A percentile compares a stretch with the other conserved stretches of the same genome.
These are phyloP conservation scores for Pinna nobilis DNA, from an alignment of 1,140 invertebrate species.

Conservation along the genomic window DNA sequence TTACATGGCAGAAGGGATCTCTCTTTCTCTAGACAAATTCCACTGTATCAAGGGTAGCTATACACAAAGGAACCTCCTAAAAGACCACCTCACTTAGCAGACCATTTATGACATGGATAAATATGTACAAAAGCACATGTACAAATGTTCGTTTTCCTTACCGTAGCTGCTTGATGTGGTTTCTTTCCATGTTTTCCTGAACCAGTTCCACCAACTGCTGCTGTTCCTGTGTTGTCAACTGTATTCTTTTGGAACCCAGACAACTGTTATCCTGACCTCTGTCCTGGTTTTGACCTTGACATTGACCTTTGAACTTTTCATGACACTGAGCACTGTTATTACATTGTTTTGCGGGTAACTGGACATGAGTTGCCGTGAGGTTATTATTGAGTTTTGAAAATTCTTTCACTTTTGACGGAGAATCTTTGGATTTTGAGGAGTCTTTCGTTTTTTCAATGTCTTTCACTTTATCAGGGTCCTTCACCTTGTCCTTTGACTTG, in stretches of 20 bases:
- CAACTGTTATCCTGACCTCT: constrained; percentile 18
- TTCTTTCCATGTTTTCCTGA: constrained; percentile 93
- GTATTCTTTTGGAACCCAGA: constrained; percentile 36
- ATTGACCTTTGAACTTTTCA: constrained; percentile 25
- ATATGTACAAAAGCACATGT: too few relatives aligned
- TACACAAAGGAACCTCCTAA: too few relatives aligned
- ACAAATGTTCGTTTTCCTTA: too few relatives aligned
- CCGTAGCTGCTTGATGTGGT: constrained; percentile 78
- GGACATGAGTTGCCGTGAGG: constrained; percentile 50
- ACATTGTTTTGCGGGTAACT: constrained; percentile 52
- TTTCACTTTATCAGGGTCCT: constrained; percentile 46
- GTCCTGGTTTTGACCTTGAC: constrained; percentile 12
- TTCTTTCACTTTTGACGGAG: constrained; percentile 45
- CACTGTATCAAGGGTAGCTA: too few relatives aligned
- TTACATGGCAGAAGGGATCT: too few relatives aligned
- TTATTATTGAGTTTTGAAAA: constrained; percentile 66
- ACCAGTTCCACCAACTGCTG: constrained; percentile 89
- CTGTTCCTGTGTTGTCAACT: constrained; percentile 75
- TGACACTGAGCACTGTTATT: constrained; percentile 14
- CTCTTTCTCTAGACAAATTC: too few relatives aligned
- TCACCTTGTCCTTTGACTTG: constrained; percentile 43
- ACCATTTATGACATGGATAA: too few relatives aligned
- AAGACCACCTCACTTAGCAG: too few relatives aligned
- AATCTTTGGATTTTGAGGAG: constrained; percentile 49
- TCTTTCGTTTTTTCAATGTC: constrained; percentile 49